A percentile compares a stretch with the other conserved stretches of the same genome.
These are phyloP conservation scores for Eueremaeus valkanovi DNA, from an alignment of 2,888 invertebrate genomes.

Conservation along the genomic window DNA sequence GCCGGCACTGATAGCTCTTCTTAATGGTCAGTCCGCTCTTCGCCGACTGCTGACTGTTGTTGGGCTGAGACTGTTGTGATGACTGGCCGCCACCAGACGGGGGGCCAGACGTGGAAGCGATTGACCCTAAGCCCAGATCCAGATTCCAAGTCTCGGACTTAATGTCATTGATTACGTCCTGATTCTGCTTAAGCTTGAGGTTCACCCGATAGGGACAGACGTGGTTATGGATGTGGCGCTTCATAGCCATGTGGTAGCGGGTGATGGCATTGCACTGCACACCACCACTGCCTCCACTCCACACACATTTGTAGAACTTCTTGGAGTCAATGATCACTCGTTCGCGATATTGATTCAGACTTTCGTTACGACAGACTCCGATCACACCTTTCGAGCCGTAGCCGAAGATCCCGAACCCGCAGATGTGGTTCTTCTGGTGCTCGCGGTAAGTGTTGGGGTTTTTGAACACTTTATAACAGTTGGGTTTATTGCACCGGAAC, in stretches of 20 bases:
- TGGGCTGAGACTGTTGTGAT: too few relatives aligned
- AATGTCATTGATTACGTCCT: not conserved
- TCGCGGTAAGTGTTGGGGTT: conserved; percentile 19
- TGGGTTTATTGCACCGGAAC: conserved; percentile 17
- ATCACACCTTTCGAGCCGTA: conserved; percentile 26
- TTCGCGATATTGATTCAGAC: not conserved
- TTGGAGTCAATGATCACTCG: not conserved
- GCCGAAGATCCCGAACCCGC: conserved; percentile 18
- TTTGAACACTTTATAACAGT: conserved; percentile 26
- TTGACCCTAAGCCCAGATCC: conserved; percentile 11
- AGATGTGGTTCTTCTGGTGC: conserved; percentile 32
- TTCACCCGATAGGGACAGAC: conserved; percentile 21
- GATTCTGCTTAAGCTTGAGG: conserved; percentile 11
- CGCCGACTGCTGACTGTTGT: not conserved
- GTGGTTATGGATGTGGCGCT: not conserved
- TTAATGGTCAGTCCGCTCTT: too few relatives aligned
- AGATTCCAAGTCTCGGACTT: conserved; percentile 7
- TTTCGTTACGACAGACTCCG: conserved; percentile 34
- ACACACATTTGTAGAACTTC: conserved; percentile 13
- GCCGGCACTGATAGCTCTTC: conserved; percentile 4
- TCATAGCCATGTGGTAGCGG: conserved; percentile 29
- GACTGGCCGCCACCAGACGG: too few relatives aligned
- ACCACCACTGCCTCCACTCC: not conserved
- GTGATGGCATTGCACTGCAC: not conserved
- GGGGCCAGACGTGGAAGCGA: not conserved